Percentiles rank a stretch among this genome's conserved stretches.
Conservation (phyloP, 2,888 invertebrate species). For the Herminia tarsipennalis region DNA sequence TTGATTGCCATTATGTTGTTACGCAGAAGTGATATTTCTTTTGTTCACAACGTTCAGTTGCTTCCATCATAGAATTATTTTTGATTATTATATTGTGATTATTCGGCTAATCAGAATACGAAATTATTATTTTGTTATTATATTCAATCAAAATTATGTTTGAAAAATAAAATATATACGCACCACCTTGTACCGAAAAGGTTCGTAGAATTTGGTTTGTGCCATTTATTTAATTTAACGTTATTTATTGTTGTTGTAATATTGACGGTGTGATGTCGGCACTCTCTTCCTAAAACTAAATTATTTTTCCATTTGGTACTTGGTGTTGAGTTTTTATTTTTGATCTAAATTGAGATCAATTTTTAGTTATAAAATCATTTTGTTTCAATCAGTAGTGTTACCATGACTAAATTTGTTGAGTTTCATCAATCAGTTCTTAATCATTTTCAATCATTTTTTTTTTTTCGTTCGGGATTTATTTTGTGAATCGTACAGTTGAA, state of each 20-base stretch:
- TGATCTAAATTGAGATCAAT: slow-evolving; percentile 65
- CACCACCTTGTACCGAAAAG: slow-evolving; percentile 77
- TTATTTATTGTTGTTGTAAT: slow-evolving; percentile 77
- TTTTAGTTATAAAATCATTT: slow-evolving; percentile 51
- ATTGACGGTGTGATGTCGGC: slow-evolving; percentile 61
- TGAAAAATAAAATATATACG: slow-evolving; percentile 53
- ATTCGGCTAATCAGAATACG: slow-evolving; percentile 64
- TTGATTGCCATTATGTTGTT: slow-evolving; percentile 83
- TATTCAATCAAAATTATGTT: slow-evolving; percentile 68
- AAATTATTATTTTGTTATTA: slow-evolving; percentile 69
- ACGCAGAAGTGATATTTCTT: slow-evolving; percentile 66
- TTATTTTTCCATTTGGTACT: slow-evolving; percentile 76
- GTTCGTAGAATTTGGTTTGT: slow-evolving; percentile 78
- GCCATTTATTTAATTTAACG: slow-evolving; percentile 82
- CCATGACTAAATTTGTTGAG: slow-evolving; percentile 58
- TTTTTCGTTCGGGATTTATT: slow-evolving; percentile 43
- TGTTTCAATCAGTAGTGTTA: slow-evolving; percentile 69
- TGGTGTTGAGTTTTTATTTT: slow-evolving; percentile 76
- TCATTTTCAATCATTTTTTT: slow-evolving; percentile 47
- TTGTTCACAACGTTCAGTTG: slow-evolving; percentile 73
- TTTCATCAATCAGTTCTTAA: slow-evolving; percentile 47
- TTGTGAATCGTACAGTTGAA: slow-evolving; percentile 46
- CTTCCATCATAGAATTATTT: slow-evolving; percentile 81
- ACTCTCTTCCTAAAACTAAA: slow-evolving; percentile 72
- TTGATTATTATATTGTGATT: slow-evolving; percentile 68